Conservation (phyloP, 2,888 invertebrate species). For the Trachelus stipa region DNA sequence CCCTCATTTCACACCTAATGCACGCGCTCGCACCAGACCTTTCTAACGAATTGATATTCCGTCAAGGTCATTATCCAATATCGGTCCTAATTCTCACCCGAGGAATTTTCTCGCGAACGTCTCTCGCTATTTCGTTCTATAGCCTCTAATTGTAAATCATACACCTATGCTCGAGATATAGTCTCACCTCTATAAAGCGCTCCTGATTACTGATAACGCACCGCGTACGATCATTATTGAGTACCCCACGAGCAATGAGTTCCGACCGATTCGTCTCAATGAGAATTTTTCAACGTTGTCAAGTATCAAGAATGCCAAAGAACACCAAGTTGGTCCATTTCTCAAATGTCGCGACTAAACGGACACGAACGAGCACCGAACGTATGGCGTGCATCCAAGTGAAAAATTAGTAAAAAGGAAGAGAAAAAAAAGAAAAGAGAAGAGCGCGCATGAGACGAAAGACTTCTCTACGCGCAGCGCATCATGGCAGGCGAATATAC, state of each 20-base stretch:
- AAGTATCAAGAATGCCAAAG: background rate
- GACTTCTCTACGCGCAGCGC: background rate
- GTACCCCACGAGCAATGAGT: background rate
- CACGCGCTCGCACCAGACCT: conserved; percentile 5
- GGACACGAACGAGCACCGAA: conserved; percentile 12
- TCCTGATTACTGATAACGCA: background rate
- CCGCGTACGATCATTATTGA: background rate
- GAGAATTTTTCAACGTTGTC: background rate
- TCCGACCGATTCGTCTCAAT: background rate
- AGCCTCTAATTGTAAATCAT: background rate
- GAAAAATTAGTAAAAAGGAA: conserved; percentile 21
- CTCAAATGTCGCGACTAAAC: conserved; percentile 5
- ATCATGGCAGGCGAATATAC: background rate
- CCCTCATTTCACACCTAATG: conserved; percentile 13
- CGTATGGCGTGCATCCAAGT: conserved; percentile 22
- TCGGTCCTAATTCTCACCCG: background rate
- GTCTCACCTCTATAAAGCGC: background rate
- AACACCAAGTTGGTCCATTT: background rate
- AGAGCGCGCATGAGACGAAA: background rate
- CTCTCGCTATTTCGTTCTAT: background rate
- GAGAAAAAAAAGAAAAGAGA: conserved; percentile 19
- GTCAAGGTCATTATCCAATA: background rate
- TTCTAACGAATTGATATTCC: background rate
- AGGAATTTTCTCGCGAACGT: background rate
- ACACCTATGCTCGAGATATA: background rate